phyloP scores from a whole-genome alignment of 2,888 invertebrate species.

The Cryptus armator region DNA sequence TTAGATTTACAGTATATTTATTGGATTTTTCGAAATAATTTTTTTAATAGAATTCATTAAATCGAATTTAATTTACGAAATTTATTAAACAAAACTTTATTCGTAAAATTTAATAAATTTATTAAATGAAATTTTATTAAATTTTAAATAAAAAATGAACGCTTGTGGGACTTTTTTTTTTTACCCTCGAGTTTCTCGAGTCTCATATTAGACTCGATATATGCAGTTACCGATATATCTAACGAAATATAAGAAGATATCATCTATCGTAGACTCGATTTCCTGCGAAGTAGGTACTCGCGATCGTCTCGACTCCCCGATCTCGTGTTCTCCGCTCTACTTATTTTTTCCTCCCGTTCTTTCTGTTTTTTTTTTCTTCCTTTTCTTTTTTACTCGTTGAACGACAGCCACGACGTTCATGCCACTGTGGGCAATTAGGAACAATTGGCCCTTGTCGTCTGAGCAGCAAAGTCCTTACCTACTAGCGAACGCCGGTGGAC shows the following conservation, averaged over 20 bases:
- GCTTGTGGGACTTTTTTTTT: not conserved
- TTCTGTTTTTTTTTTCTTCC: not conserved
- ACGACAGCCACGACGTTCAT: not conserved
- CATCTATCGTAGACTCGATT: conserved; percentile 36
- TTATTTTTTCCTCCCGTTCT: not conserved
- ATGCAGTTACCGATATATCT: not conserved
- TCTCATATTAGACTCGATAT: not conserved
- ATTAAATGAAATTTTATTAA: too few species aligned
- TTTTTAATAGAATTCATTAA: too few species aligned
- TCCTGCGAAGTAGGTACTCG: conserved; percentile 27
- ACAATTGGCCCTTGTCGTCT: conserved; percentile 54
- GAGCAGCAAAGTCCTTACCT: conserved; percentile 28
- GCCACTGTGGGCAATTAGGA: conserved; percentile 50
- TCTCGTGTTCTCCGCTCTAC: not conserved
- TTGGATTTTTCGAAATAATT: too few species aligned
- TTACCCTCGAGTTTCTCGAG: not conserved
- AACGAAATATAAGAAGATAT: conserved; percentile 45
- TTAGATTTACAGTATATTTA: too few species aligned
- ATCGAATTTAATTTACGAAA: too few species aligned
- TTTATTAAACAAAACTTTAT: too few species aligned
- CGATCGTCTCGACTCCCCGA: not conserved
- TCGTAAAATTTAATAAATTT: too few species aligned
- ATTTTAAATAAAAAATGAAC: too few species aligned
- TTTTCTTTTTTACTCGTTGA: conserved; percentile 4
- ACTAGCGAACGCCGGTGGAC: conserved; percentile 7